Percentiles rank a stretch among this genome's conserved stretches.
phyloP scores from a whole-genome alignment of 2,113 vertebrate genomes.

The Noturus placidus region DNA sequence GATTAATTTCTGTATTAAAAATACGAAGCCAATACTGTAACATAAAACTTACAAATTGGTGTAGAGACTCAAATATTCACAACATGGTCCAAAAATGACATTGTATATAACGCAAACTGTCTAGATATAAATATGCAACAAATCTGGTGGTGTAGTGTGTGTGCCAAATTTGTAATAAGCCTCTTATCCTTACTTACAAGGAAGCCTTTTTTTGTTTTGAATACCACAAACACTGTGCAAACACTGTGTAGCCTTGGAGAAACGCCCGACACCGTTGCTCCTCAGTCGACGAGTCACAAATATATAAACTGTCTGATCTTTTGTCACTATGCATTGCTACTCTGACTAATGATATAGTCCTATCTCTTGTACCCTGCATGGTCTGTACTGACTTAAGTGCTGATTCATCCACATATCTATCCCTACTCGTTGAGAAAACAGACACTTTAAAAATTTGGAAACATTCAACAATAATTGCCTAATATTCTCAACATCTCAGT shows the following conservation, averaged over 20 bases:
- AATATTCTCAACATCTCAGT: background rate
- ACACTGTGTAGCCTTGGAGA: background rate
- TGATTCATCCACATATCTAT: conserved; percentile 5
- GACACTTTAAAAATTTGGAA: background rate
- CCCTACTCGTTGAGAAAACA: background rate
- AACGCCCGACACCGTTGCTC: background rate
- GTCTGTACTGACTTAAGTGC: conserved; percentile 3
- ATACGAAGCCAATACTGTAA: background rate
- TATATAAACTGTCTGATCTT: background rate
- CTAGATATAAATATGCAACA: background rate
- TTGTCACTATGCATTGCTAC: background rate
- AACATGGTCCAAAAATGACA: background rate
- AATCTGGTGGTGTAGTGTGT: background rate
- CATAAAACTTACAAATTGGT: background rate
- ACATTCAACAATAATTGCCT: background rate
- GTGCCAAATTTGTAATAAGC: background rate
- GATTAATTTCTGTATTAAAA: background rate
- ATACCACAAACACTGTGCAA: background rate
- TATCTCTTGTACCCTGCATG: background rate
- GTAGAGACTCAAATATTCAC: background rate
- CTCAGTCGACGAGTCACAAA: background rate
- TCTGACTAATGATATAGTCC: conserved; percentile 3
- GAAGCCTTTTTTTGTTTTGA: background rate
- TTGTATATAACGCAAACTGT: background rate
- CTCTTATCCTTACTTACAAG: background rate